These are phyloP conservation scores for Dendrolimus houi DNA, from an alignment of 2,888 invertebrate genomes.

Conservation along the genomic window DNA sequence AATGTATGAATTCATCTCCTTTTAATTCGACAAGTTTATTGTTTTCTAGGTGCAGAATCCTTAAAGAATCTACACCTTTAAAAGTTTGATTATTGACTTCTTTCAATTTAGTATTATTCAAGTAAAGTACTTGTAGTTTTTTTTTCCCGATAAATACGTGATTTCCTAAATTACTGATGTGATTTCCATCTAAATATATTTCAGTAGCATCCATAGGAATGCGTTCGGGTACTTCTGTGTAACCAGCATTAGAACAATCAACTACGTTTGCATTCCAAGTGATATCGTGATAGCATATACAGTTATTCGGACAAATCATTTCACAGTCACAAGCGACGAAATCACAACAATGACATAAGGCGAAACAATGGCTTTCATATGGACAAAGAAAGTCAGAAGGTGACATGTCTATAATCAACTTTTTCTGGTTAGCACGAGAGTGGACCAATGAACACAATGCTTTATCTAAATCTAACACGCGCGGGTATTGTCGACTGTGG, in stretches of 20 bases:
- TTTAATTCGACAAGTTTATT: conserved; percentile 84
- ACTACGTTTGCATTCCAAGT: conserved; percentile 90
- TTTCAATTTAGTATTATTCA: conserved; percentile 85
- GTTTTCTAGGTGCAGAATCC: conserved; percentile 85
- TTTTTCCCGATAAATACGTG: conserved; percentile 92
- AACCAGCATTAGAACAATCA: conserved; percentile 86
- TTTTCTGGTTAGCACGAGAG: conserved; percentile 80
- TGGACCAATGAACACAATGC: conserved; percentile 85
- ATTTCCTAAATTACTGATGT: conserved; percentile 85
- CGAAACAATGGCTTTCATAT: conserved; percentile 89
- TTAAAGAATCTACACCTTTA: conserved; percentile 84
- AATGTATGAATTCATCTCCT: conserved; percentile 87
- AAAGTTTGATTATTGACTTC: conserved; percentile 88
- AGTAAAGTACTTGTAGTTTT: conserved; percentile 84
- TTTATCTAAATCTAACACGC: conserved; percentile 86
- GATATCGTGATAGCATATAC: conserved; percentile 90
- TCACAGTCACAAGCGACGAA: conserved; percentile 94
- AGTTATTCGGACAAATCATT: conserved; percentile 91
- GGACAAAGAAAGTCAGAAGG: conserved; percentile 88
- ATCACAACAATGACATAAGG: conserved; percentile 92
- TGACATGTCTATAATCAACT: conserved; percentile 81
- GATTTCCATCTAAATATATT: conserved; percentile 90
- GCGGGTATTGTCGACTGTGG: conserved; percentile 84
- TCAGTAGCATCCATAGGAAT: conserved; percentile 94
- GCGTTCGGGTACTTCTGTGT: conserved; percentile 83